Base-by-base conservation (phyloP, 2,113 vertebrate species). In the Micromys minutus region DNA sequence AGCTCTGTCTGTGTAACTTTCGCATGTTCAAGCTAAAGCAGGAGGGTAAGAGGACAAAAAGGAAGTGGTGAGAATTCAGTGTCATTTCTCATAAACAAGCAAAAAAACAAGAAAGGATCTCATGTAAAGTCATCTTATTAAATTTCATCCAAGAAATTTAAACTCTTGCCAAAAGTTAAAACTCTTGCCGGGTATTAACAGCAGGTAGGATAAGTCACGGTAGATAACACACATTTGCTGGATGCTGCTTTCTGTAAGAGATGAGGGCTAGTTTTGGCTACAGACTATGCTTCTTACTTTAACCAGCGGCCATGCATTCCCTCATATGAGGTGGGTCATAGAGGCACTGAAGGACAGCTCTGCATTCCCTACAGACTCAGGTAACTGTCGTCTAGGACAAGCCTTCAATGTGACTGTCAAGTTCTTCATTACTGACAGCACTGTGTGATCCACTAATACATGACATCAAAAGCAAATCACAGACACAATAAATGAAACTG, bases 1-100 rank as follows among this genome's bases (percentile, higher is more conserved):
- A 99, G 98, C 93, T 99, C 99, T 17, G 99, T 99, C 98, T 99
- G 99, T 76, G 99, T 99, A 94, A 99, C 94, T 97, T 98, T 99
- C 47, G 99, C 99, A 98, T 99, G 99, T 97, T 99, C 99, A 65
- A 99, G 98, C 99, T 99, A 94, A 81, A 93, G 36, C 21, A 96
- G 86, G 69, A 87, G 67, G 72, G 91, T 91, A 94, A 96, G 22
- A 52, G 93, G 21, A 93, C 12, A 95, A 94, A 52, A 93, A 97
- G 52, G 74, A 69, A 85, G 39, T 39, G 9, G 3, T 93, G 74
- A 55, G 31, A 93, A 81, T 52, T 76, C 39, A 85, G 61, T 71
- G 15, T 65, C 36, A 36, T 80, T 89, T 31, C 7, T 34, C 31
- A 95, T 39, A 75, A 95, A 65, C 19, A 91, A 85, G 42, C 55